phyloP scores from a whole-genome alignment of 1,140 invertebrate genomes.

The Agraylea sexmaculata region DNA sequence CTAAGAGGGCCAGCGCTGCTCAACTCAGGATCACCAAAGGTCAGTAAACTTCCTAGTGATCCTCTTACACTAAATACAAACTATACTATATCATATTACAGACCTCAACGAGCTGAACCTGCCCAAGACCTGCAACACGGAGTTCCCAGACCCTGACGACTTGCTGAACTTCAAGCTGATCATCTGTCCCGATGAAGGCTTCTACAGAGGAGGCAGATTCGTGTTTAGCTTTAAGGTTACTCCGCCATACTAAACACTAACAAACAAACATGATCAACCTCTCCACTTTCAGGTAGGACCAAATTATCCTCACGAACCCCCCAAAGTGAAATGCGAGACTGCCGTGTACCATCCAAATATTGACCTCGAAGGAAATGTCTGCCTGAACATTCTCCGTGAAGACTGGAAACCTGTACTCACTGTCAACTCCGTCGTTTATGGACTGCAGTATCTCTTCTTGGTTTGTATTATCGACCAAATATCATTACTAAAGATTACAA shows the following conservation, averaged over 20 bases:
- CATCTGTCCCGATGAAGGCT: conserved; percentile 96
- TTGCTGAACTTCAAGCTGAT: conserved; percentile 91
- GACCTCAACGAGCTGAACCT: conserved; percentile 96
- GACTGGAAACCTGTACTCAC: conserved; percentile 99
- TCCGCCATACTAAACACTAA: not conserved
- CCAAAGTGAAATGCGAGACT: conserved; percentile 91
- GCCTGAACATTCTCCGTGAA: conserved; percentile 89
- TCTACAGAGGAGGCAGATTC: conserved; percentile 88
- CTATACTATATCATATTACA: conserved; percentile 54
- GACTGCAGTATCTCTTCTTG: conserved; percentile 93
- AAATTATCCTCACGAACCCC: conserved; percentile 93
- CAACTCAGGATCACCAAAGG: conserved; percentile 96
- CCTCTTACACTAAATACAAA: too few relatives aligned
- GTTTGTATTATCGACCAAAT: conserved; percentile 51
- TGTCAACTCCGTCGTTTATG: conserved; percentile 96
- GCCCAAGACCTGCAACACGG: conserved; percentile 91
- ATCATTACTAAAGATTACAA: too few relatives aligned
- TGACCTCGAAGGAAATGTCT: conserved; percentile 90
- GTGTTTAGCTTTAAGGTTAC: conserved; percentile 86
- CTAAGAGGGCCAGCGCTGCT: conserved; percentile 89
- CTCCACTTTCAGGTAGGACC: conserved; percentile 60
- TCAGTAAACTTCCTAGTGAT: conserved; percentile 29
- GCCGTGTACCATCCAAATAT: conserved; percentile 94
- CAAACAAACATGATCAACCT: not conserved
- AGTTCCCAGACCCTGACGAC: conserved; percentile 94